Evolutionary conservation across 2,113 vertebrate genomes (phyloP).

Genomic region (Sphaerodactylus townsendi): DNA sequence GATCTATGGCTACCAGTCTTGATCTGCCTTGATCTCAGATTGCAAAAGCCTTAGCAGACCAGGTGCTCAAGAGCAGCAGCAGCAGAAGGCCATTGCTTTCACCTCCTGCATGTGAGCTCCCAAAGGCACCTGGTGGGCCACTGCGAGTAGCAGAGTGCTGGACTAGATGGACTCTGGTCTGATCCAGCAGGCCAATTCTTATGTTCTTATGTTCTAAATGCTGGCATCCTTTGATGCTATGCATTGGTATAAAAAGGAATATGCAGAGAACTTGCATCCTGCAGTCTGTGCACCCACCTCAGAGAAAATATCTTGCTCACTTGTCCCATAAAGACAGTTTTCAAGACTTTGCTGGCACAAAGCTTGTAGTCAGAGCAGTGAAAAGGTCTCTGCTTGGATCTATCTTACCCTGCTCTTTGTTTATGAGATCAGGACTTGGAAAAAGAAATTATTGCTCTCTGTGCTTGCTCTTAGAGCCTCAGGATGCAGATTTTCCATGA

Average conservation of each 20-base stretch:
- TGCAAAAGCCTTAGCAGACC: no score
- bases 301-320: neutral
- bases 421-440: constrained; percentile 29
- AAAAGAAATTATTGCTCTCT: constrained; percentile 23
- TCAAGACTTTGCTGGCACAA: neutral
- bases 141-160: no score
- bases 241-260: neutral
- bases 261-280: neutral
- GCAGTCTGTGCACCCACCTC: neutral
- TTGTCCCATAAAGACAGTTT: rapidly evolving
- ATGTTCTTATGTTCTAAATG: no score
- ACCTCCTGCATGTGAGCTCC: no score
- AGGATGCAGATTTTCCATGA: constrained; percentile 48
- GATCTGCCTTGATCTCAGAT: no score
- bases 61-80: no score
- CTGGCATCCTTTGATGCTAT: neutral
- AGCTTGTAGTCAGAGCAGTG: neutral
- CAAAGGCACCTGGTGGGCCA: no score
- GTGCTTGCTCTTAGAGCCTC: constrained; percentile 21
- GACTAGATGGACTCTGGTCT: no score
- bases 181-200: no score
- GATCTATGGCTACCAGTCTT: no score
- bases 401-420: constrained; percentile 2
- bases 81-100: no score
- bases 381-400: neutral